Evolutionary conservation across 2,113 vertebrate genomes (phyloP).

Genomic region (Phoxinus phoxinus): DNA sequence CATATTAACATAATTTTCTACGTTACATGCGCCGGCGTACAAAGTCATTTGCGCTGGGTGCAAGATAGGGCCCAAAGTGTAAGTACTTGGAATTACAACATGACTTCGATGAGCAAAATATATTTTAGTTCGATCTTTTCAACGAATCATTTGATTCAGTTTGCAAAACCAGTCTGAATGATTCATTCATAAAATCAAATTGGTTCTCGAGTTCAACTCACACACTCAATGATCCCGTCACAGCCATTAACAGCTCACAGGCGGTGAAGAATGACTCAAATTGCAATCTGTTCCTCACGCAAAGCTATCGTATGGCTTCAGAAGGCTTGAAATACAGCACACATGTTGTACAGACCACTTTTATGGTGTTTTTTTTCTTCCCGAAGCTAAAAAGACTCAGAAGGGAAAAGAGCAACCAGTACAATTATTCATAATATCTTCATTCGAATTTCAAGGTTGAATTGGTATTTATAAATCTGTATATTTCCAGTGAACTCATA

Average conservation of each 20-base stretch:
- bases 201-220: neutral
- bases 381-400: neutral
- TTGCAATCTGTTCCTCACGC: slow-evolving; percentile 16
- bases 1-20: too few relatives aligned
- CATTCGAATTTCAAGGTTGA: neutral
- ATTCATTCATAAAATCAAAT: slow-evolving; percentile 20
- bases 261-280: slow-evolving; percentile 9
- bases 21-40: too few relatives aligned
- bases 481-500: neutral
- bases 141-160: neutral
- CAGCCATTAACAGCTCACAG: neutral
- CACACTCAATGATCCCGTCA: neutral
- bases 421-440: neutral
- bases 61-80: too few relatives aligned
- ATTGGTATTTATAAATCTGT: neutral
- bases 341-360: slow-evolving; percentile 2
- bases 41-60: too few relatives aligned
- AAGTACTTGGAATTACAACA: too few relatives aligned
- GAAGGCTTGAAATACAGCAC: neutral
- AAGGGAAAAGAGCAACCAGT: neutral
- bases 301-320: neutral
- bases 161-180: neutral
- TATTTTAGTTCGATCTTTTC: neutral
- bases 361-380: neutral
- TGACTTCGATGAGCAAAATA: too few relatives aligned